A percentile compares a stretch with the other conserved stretches of the same genome.
phyloP scores from a whole-genome alignment of 2,797 vertebrate species.

The Melopsittacus undulatus region DNA sequence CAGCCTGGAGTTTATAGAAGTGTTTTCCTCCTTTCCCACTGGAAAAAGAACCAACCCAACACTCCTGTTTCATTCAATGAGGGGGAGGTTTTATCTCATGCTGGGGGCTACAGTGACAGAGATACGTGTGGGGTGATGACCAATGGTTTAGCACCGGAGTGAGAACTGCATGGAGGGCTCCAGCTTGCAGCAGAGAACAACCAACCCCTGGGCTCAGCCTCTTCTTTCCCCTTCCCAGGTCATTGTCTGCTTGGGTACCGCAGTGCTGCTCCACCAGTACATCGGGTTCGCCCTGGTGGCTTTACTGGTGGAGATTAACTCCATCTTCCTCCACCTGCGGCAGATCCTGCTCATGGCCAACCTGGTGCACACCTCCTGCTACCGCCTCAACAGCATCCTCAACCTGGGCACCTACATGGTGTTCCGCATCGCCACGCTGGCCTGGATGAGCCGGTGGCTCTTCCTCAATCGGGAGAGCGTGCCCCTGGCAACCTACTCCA shows the following conservation, averaged over 20 bases:
- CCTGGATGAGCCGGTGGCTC: constrained; percentile 94
- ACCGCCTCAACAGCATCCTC: constrained; percentile 87
- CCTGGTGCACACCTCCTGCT: constrained; percentile 73
- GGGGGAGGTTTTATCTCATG: not conserved
- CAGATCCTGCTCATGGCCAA: constrained; percentile 87
- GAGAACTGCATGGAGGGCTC: not conserved
- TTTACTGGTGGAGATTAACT: constrained; percentile 92
- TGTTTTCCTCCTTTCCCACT: not conserved
- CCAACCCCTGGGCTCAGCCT: not conserved
- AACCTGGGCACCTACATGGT: constrained; percentile 90
- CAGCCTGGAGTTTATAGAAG: not conserved
- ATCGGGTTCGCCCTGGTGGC: constrained; percentile 89
- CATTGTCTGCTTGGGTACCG: constrained; percentile 87
- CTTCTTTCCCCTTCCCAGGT: constrained; percentile 75
- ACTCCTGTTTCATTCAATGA: not conserved
- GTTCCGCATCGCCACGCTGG: constrained; percentile 90
- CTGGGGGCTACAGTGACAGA: not conserved
- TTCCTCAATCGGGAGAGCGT: constrained; percentile 85
- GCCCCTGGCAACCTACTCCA: constrained; percentile 80
- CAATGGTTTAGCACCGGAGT: accelerated
- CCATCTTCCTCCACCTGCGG: constrained; percentile 87
- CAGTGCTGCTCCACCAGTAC: constrained; percentile 80
- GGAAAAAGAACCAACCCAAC: not conserved
- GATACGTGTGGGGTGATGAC: not conserved
- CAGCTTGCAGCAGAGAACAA: not conserved